These are phyloP conservation scores for Desmophyllum pertusum DNA, from an alignment of 92 coral and sea anemone species.

Conservation along the genomic window DNA sequence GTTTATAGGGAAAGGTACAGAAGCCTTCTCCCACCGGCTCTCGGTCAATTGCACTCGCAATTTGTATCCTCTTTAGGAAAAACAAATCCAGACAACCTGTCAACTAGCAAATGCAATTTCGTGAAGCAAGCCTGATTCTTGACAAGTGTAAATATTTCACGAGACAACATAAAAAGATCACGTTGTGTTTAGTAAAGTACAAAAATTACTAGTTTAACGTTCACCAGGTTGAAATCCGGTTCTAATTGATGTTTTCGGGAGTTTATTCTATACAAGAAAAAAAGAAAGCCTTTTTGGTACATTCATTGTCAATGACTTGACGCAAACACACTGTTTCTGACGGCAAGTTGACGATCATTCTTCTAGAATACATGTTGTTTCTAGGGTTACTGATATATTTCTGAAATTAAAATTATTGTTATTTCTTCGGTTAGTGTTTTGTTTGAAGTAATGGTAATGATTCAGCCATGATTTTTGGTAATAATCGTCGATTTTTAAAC, in stretches of 20 bases:
- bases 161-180: not conserved
- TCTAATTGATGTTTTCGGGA: not conserved
- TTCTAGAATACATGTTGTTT: conserved; percentile 22
- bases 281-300: not conserved
- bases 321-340: not conserved
- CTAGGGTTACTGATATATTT: conserved; percentile 4
- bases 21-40: no score
- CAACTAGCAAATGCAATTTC: not conserved
- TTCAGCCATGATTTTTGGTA: not conserved
- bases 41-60: no score
- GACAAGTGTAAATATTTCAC: not conserved
- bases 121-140: not conserved
- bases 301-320: conserved; percentile 12
- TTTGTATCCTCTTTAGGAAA: no score
- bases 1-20: no score
- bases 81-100: not conserved
- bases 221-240: not conserved
- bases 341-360: conserved; percentile 21
- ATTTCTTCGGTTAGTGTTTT: not conserved
- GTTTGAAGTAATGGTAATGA: not conserved
- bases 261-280: not conserved
- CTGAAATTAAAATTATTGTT: not conserved
- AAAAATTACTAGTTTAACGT: not conserved
- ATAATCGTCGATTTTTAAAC: not conserved
- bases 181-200: not conserved